Conservation (phyloP, 2,888 invertebrate genomes). For the Cephus sareptanus region DNA sequence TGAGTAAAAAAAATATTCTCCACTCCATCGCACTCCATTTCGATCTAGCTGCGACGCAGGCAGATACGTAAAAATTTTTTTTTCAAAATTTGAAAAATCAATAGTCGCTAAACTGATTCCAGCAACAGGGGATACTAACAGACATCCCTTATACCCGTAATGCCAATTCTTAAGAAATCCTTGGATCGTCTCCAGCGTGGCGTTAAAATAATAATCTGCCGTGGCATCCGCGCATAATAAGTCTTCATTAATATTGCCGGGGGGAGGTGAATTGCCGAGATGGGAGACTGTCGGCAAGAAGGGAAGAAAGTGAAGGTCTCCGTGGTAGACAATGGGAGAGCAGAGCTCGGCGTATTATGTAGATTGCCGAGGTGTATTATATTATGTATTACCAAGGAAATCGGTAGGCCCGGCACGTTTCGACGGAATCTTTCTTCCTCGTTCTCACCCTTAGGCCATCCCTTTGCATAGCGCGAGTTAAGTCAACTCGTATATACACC, state of each 20-base stretch:
- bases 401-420: conserved; percentile 24
- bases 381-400: conserved; percentile 19
- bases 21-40: no score
- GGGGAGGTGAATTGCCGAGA: not conserved
- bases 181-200: conserved; percentile 11
- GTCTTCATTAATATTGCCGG: conserved; percentile 34
- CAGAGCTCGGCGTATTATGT: conserved; percentile 15
- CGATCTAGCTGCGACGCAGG: no score
- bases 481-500: not conserved
- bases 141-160: not conserved
- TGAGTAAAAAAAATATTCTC: not conserved
- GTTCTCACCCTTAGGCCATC: conserved; percentile 7
- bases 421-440: conserved; percentile 10
- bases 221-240: conserved; percentile 42
- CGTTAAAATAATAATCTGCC: conserved; percentile 45
- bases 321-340: conserved; percentile 8
- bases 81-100: not conserved
- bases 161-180: not conserved
- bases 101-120: not conserved
- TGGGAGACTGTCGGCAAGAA: not conserved
- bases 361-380: conserved; percentile 21
- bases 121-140: not conserved
- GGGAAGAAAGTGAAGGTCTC: conserved; percentile 20
- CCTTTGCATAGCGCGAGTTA: not conserved
- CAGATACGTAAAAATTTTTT: not conserved